Evolutionary conservation across 2,797 vertebrate species (phyloP).

Genomic region (Pangasius djambal): DNA sequence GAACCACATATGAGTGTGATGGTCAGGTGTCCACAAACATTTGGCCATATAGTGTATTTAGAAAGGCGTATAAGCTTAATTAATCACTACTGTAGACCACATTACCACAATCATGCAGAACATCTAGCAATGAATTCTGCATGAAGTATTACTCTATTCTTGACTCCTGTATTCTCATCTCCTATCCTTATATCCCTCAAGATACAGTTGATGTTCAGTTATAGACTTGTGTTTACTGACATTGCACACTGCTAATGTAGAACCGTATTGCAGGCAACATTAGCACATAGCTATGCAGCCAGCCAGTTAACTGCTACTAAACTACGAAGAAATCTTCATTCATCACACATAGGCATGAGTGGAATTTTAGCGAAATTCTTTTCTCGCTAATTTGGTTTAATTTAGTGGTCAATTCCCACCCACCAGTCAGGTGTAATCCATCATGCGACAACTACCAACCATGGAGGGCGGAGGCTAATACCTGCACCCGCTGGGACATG

Average conservation of each 20-base stretch:
- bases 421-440: background rate
- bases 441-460: background rate
- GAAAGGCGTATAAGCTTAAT: background rate
- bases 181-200: background rate
- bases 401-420: background rate
- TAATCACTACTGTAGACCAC: background rate
- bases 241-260: background rate
- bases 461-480: background rate
- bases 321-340: too few relatives aligned
- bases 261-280: background rate
- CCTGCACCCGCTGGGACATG: background rate
- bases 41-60: background rate
- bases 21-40: background rate
- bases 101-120: too few relatives aligned
- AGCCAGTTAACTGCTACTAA: background rate
- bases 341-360: background rate
- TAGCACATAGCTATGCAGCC: background rate
- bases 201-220: background rate
- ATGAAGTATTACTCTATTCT: background rate
- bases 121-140: background rate
- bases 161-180: background rate
- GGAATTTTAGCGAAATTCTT: background rate
- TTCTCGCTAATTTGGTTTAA: background rate
- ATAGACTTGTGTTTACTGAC: background rate
- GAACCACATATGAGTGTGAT: background rate